A percentile compares a stretch with the other conserved stretches of the same genome.
These are phyloP conservation scores for Pipistrellus pipistrellus DNA, from an alignment of 2,797 vertebrate species.

Conservation along the genomic window DNA sequence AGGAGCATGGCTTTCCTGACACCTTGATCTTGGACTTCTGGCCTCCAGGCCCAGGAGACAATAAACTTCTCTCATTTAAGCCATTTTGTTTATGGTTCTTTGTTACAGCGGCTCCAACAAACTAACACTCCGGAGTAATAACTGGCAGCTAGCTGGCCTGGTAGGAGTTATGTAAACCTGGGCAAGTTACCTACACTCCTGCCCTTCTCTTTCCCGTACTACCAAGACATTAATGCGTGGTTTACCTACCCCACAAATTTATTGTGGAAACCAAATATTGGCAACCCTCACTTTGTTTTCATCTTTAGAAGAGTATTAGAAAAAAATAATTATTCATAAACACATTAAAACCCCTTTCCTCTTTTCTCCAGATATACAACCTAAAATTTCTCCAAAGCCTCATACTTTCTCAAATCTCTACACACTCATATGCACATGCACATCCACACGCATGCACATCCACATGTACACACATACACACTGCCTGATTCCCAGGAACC, in stretches of 20 bases:
- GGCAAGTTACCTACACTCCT: neutral
- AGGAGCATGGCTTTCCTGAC: neutral
- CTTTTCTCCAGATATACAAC: neutral
- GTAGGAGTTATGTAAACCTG: neutral
- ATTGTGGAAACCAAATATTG: neutral
- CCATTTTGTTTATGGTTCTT: neutral
- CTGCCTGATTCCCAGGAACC: neutral
- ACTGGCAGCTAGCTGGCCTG: neutral
- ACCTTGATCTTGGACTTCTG: neutral
- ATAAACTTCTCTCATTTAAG: neutral
- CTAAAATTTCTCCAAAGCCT: conserved; percentile 12
- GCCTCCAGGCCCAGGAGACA: neutral
- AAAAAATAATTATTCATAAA: conserved; percentile 2
- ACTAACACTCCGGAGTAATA: neutral
- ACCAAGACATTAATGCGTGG: neutral
- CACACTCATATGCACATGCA: accelerated
- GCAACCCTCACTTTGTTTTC: neutral
- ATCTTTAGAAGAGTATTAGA: conserved; percentile 1
- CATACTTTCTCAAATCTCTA: neutral
- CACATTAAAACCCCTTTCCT: conserved; percentile 7
- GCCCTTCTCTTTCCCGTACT: conserved; percentile 9
- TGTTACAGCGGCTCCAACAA: neutral
- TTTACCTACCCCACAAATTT: conserved; percentile 5
- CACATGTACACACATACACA: accelerated
- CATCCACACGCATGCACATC: accelerated